Evolutionary conservation across 1,140 invertebrate species (phyloP), one percentile per base, ranked within the genome.

Genomic region (Aphidius ervi): DNA sequence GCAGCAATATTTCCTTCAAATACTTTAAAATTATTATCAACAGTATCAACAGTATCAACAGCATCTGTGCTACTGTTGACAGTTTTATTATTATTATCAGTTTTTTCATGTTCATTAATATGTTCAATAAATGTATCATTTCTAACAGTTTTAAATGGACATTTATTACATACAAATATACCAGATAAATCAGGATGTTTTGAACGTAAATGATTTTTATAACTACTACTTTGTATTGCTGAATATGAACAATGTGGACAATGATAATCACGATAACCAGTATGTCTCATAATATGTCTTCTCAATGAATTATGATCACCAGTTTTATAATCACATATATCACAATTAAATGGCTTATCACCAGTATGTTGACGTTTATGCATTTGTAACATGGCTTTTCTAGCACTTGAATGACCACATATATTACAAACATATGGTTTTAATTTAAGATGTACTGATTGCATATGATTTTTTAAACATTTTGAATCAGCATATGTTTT

Each of bases 351-450:
- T 3, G 90, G 90, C 68, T 90, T 90, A 61, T 90, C 88, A 63
- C 87, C 87, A 3, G 88, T 89, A 64, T 90, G 89, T 59, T 86
- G 87, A 54, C 88, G 74, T 46, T 86, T 74, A 70, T 88, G 87
- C 69, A 87, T 84, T 65, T 87, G 82, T 9, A 91, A 68, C 79
- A 85, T 86, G 4, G 86, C 85, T 69, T 88, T 88, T 40, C 86
- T 77, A 1, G 87, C 84, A 48, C 85, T 86, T 55, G 87, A 85
- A 68, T 91, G 87, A 7, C 87, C 88, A 72, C 91, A 93, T 57
- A 88, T 86, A 61, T 84, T 85, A 67, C 91, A 93, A 42, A 87
- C 84, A 65, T 88, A 91, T 1, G 88, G 88, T 65, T 89, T 88
- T 16, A 90, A 75, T 69, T 91, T 89, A 39, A 86, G 86, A 70